Evolutionary conservation across 2,888 invertebrate genomes (phyloP).

Genomic region (Drosophila paramelanica): DNA sequence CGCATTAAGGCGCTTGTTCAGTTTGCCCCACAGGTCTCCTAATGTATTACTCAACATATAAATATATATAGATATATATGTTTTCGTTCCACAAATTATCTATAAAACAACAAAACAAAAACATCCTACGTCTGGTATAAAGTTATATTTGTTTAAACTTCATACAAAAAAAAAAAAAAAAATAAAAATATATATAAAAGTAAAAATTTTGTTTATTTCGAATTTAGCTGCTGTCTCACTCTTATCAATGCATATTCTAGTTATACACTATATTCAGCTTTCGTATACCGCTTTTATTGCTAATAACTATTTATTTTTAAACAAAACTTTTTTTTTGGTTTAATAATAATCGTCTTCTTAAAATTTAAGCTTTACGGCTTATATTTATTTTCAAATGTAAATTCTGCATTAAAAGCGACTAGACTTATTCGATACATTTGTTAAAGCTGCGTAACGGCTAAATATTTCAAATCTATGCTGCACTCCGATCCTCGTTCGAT

Average conservation of each 20-base stretch:
- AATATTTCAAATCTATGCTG: not conserved
- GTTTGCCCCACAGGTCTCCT: conserved; percentile 87
- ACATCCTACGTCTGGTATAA: not conserved
- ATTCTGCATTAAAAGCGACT: too few relatives aligned
- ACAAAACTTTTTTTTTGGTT: too few relatives aligned
- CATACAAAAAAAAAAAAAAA: not conserved
- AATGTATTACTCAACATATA: not conserved
- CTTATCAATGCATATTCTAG: not conserved
- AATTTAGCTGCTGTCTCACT: conserved; percentile 11
- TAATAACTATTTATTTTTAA: too few relatives aligned
- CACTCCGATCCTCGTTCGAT: not conserved
- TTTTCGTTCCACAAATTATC: conserved; percentile 1
- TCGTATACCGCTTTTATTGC: not conserved
- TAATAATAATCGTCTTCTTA: too few relatives aligned
- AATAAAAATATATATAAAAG: not conserved
- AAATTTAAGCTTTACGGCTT: too few relatives aligned
- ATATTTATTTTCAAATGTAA: too few relatives aligned
- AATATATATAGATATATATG: not conserved
- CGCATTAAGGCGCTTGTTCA: conserved; percentile 92
- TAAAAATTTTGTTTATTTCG: not conserved
- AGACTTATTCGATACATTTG: not conserved
- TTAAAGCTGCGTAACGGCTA: not conserved
- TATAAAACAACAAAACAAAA: not conserved
- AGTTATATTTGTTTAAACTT: not conserved
- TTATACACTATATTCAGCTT: not conserved